Conservation (phyloP, 2,888 invertebrate genomes). For the Maniola hyperantus region DNA sequence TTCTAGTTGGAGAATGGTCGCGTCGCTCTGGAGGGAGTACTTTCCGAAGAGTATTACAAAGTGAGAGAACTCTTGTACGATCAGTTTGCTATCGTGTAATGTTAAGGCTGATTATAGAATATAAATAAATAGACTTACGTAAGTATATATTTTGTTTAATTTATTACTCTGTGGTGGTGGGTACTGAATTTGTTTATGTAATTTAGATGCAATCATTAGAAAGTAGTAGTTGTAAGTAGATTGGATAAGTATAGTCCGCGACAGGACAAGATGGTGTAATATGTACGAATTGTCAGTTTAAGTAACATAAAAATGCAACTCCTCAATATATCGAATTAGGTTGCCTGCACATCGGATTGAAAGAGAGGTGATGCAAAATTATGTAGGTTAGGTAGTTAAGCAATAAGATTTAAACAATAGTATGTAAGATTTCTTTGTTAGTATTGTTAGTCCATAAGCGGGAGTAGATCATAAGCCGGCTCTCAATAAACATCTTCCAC, state of each 20-base stretch:
- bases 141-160: conserved; percentile 1
- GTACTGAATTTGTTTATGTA: neutral
- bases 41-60: conserved; percentile 97
- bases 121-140: neutral
- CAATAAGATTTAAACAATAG: too few relatives aligned
- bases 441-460: too few relatives aligned
- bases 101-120: conserved; percentile 21
- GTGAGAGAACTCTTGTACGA: conserved; percentile 96
- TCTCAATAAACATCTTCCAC: too few relatives aligned
- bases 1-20: conserved; percentile 94
- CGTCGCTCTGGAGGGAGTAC: conserved; percentile 95
- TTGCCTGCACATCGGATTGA: too few relatives aligned
- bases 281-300: too few relatives aligned
- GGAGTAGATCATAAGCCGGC: too few relatives aligned
- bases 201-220: neutral
- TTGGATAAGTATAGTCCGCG: neutral
- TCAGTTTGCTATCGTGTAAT: conserved; percentile 96
- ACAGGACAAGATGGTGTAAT: too few relatives aligned
- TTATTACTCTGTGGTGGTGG: neutral
- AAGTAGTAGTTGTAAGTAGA: neutral
- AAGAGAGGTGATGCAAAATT: too few relatives aligned
- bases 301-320: too few relatives aligned
- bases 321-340: too few relatives aligned
- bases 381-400: too few relatives aligned
- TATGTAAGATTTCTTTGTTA: too few relatives aligned